Evolutionary conservation across 2,113 vertebrate genomes (phyloP).

Genomic region (Tympanuchus pallidicinctus): DNA sequence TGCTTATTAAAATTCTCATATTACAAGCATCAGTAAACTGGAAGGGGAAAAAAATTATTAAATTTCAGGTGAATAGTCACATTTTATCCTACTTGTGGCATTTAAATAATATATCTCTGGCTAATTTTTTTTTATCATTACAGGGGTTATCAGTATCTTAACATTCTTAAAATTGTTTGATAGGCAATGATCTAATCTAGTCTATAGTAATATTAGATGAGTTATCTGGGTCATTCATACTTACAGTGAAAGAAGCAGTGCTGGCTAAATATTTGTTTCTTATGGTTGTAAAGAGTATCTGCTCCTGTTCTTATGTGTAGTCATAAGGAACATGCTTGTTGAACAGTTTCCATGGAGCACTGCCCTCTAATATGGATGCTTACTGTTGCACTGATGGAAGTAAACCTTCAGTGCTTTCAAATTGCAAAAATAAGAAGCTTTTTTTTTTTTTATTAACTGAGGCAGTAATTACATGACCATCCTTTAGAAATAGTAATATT

Average conservation of each 20-base stretch:
- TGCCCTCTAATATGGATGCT: neutral
- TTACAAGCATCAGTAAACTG: neutral
- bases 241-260: neutral
- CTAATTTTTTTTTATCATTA: neutral
- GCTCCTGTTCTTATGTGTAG: neutral
- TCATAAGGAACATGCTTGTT: neutral
- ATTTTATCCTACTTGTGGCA: neutral
- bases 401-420: neutral
- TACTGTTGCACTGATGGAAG: neutral
- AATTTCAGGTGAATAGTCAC: neutral
- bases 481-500: neutral
- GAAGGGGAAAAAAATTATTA: neutral
- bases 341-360: neutral
- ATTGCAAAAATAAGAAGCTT: neutral
- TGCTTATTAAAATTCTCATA: neutral
- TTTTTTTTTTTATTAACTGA: neutral
- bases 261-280: neutral
- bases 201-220: neutral
- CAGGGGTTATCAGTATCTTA: neutral
- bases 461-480: neutral
- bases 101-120: neutral
- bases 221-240: neutral
- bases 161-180: neutral
- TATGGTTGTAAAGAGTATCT: neutral
- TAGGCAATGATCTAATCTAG: neutral